phyloP scores from a whole-genome alignment of 1,140 invertebrate species.

The Drosophila eugracilis region DNA sequence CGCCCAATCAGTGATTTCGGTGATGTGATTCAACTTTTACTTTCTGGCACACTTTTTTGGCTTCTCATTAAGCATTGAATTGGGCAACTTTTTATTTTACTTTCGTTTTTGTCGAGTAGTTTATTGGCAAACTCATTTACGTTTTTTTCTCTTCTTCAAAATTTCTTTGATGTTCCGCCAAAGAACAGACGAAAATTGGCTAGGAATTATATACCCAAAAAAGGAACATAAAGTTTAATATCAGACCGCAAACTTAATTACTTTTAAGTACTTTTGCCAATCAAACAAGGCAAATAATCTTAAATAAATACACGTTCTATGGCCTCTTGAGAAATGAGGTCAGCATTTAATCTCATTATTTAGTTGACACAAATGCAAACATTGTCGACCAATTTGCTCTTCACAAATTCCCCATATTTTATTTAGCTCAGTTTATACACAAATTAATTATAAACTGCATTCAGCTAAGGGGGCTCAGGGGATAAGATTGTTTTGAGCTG shows the following conservation, averaged over 20 bases:
- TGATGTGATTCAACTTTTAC: constrained; percentile 67
- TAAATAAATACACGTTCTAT: constrained; percentile 1
- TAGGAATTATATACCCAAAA: constrained; percentile 3
- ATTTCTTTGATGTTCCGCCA: constrained; percentile 49
- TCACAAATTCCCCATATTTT: constrained; percentile 30
- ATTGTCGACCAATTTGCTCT: constrained; percentile 39
- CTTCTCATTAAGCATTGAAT: constrained; percentile 7
- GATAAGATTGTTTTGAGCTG: constrained; percentile 3
- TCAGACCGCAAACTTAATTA: not conserved
- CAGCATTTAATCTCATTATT: constrained; percentile 63
- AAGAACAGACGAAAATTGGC: constrained; percentile 22
- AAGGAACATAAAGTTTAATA: not conserved
- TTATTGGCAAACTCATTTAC: constrained; percentile 2
- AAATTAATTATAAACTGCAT: constrained; percentile 49
- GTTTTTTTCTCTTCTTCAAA: too few species aligned
- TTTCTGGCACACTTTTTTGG: constrained; percentile 71
- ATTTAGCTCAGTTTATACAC: not conserved
- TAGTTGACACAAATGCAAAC: constrained; percentile 40
- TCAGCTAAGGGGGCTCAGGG: constrained; percentile 1
- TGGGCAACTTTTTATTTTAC: constrained; percentile 32
- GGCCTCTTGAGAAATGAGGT: constrained; percentile 59
- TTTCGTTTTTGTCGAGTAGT: constrained; percentile 27
- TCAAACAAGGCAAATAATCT: not conserved
- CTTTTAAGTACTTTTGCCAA: not conserved
- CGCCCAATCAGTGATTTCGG: constrained; percentile 54